A percentile compares a stretch with the other conserved stretches of the same genome.
These are phyloP conservation scores for Diaphora mendica DNA, from an alignment of 2,888 invertebrate species.

Conservation along the genomic window DNA sequence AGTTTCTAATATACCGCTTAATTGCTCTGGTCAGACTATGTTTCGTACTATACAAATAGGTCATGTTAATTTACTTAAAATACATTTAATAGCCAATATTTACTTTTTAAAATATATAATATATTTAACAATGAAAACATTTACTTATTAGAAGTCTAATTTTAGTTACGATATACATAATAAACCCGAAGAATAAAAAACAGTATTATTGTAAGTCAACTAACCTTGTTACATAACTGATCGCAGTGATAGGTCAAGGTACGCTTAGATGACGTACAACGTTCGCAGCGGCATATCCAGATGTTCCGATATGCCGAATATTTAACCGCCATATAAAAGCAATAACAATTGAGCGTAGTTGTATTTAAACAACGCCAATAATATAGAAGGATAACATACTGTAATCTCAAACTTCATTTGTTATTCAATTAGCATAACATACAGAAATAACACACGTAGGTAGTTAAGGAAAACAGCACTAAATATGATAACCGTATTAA, in stretches of 20 bases:
- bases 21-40: constrained; percentile 22
- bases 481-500: background rate
- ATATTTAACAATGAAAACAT: background rate
- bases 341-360: background rate
- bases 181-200: background rate
- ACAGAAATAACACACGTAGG: background rate
- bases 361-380: background rate
- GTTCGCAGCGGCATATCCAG: constrained; percentile 2
- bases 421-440: constrained; percentile 1
- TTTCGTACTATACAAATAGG: constrained; percentile 10
- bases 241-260: constrained; percentile 5
- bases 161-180: background rate
- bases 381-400: constrained; percentile 2
- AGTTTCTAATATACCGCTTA: constrained; percentile 21
- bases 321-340: background rate
- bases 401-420: background rate
- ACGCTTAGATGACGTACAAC: constrained; percentile 3
- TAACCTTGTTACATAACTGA: constrained; percentile 2
- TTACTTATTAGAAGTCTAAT: background rate
- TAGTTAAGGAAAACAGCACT: constrained; percentile 13
- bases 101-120: constrained; percentile 7
- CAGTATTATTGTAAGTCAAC: constrained; percentile 8
- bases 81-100: constrained; percentile 1
- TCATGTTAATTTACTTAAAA: background rate
- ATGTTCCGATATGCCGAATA: constrained; percentile 2